Percentiles rank a stretch among this genome's conserved stretches.
phyloP scores from a whole-genome alignment of 2,888 invertebrate genomes.

The Ptilodon capucinus region DNA sequence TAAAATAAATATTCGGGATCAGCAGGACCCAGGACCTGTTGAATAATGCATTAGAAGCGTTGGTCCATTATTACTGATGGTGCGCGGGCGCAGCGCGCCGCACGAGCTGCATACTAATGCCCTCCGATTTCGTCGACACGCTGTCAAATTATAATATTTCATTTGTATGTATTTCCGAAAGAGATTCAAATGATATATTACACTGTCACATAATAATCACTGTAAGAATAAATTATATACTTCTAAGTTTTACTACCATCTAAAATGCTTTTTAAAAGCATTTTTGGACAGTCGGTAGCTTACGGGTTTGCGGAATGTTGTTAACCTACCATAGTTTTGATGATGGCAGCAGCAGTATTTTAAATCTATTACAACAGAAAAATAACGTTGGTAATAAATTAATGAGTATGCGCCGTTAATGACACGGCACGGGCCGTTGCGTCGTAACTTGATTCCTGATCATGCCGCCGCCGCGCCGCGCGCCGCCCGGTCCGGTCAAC shows the following conservation, averaged over 20 bases:
- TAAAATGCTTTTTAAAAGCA: not conserved
- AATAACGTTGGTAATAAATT: conserved; percentile 37
- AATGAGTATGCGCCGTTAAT: conserved; percentile 62
- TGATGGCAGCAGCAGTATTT: conserved; percentile 3
- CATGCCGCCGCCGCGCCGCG: conserved; percentile 26
- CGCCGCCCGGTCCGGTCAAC: conserved; percentile 6
- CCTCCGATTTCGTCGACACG: conserved; percentile 52
- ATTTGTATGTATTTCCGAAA: conserved; percentile 55
- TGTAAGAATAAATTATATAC: conserved; percentile 26
- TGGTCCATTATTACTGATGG: conserved; percentile 68
- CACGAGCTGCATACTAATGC: conserved; percentile 79
- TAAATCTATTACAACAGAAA: not conserved
- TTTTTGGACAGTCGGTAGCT: not conserved
- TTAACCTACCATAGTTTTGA: not conserved
- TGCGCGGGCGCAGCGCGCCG: conserved; percentile 61
- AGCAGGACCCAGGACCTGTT: conserved; percentile 56
- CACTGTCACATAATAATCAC: conserved; percentile 36
- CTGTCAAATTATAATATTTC: conserved; percentile 63
- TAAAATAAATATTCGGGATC: conserved; percentile 54
- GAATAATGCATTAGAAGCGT: conserved; percentile 70
- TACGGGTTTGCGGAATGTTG: conserved; percentile 8
- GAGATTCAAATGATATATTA: conserved; percentile 52
- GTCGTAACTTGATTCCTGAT: conserved; percentile 54
- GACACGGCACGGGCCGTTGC: conserved; percentile 63
- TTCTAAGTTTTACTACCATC: too few species aligned